phyloP scores from a whole-genome alignment of 2,888 invertebrate species.

The Oscheius onirici region DNA sequence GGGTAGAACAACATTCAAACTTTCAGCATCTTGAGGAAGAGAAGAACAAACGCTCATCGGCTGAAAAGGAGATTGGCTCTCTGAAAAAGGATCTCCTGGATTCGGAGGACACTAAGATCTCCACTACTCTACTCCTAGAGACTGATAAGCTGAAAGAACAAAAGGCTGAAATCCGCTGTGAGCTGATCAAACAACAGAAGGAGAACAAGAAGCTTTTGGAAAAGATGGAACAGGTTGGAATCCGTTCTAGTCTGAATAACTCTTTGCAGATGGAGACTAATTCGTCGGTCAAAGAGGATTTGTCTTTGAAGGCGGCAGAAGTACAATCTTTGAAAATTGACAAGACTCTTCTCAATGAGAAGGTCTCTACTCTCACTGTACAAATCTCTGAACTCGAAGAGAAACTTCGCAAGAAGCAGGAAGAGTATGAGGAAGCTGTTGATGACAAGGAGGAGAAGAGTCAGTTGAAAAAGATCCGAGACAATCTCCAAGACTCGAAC shows the following conservation, averaged over 20 bases:
- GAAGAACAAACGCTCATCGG: not conserved
- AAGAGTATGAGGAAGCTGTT: not conserved
- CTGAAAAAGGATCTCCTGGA: conserved; percentile 77
- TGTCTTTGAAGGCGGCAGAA: not conserved
- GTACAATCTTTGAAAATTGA: conserved; percentile 13
- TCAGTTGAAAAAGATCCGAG: not conserved
- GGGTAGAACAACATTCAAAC: not conserved
- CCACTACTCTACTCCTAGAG: conserved; percentile 40
- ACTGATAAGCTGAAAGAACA: conserved; percentile 34
- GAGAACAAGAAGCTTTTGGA: conserved; percentile 15
- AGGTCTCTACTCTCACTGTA: not conserved
- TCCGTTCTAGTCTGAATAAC: not conserved
- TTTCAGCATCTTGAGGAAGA: conserved; percentile 16
- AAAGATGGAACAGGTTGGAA: not conserved
- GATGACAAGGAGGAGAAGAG: conserved; percentile 14
- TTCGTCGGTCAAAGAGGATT: not conserved
- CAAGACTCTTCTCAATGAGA: conserved; percentile 15
- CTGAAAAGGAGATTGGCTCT: conserved; percentile 72
- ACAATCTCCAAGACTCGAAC: not conserved
- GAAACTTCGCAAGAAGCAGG: conserved; percentile 13
- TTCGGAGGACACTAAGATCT: conserved; percentile 38
- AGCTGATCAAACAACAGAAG: conserved; percentile 22
- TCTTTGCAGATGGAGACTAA: not conserved
- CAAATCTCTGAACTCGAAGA: conserved; percentile 2
- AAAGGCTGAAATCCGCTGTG: conserved; percentile 30